phyloP scores from a whole-genome alignment of 2,797 vertebrate species.

The Propithecus deckenii region DNA sequence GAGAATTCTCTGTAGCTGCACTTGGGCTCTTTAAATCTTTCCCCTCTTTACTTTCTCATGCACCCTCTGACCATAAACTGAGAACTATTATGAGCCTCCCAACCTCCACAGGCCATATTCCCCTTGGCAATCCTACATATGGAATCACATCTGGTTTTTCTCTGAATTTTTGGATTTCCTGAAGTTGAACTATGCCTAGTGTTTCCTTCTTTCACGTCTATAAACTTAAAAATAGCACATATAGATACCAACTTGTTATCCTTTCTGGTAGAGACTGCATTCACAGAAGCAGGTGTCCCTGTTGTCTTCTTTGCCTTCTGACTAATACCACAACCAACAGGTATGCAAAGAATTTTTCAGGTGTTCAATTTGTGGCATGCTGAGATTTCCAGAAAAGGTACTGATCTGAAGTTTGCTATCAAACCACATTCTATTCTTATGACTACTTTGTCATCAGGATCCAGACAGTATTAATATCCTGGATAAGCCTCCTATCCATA shows the following conservation, averaged over 20 bases:
- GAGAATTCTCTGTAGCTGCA: neutral
- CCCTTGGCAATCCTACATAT: neutral
- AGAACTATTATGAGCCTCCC: neutral
- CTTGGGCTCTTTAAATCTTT: neutral
- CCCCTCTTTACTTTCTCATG: neutral
- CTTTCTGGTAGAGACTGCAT: neutral
- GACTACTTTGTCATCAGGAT: neutral
- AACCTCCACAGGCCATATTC: neutral
- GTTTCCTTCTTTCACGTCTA: neutral
- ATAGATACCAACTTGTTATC: neutral
- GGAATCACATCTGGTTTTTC: neutral
- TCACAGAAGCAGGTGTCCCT: slow-evolving; percentile 30
- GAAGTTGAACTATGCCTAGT: neutral
- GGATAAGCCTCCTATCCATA: neutral
- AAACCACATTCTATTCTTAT: slow-evolving; percentile 22
- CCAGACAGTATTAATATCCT: neutral
- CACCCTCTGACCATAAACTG: neutral
- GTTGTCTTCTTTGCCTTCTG: neutral
- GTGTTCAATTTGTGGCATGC: slow-evolving; percentile 15
- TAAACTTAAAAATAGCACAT: neutral
- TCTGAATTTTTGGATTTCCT: slow-evolving; percentile 29
- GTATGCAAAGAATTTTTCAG: slow-evolving; percentile 45
- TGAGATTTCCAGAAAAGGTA: slow-evolving; percentile 59
- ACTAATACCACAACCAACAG: neutral
- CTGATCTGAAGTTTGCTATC: neutral